Percentiles rank a stretch among this genome's conserved stretches.
Evolutionary conservation across 23 tunicate genomes (phyloP).

Genomic region (Trididemnum miniatum): DNA sequence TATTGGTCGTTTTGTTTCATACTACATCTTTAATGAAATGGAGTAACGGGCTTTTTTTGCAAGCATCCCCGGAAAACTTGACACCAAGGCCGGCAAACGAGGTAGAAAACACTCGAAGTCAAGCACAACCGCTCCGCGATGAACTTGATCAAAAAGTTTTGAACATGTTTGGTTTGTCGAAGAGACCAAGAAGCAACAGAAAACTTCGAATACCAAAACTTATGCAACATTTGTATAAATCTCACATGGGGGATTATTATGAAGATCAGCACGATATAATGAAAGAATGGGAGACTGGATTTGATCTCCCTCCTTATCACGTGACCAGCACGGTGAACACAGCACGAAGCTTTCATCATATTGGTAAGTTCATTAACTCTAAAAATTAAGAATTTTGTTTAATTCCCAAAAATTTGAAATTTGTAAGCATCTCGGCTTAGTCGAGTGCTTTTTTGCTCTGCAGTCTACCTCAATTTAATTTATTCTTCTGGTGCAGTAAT

Average conservation of each 20-base stretch:
- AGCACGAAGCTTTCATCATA: slow-evolving; percentile 80
- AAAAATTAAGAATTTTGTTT: too few species aligned
- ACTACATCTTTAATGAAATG: neutral
- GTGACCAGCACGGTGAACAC: slow-evolving; percentile 74
- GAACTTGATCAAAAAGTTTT: slow-evolving; percentile 65
- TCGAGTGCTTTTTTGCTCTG: too few species aligned
- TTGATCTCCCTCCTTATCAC: slow-evolving; percentile 65
- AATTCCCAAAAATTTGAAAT: too few species aligned
- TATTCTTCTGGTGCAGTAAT: too few species aligned
- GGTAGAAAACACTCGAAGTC: neutral
- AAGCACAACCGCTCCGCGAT: neutral
- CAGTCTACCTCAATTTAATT: too few species aligned
- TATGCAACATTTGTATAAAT: slow-evolving; percentile 94
- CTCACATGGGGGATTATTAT: slow-evolving; percentile 82
- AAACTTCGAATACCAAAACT: slow-evolving; percentile 56
- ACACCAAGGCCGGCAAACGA: neutral
- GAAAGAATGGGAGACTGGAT: slow-evolving; percentile 73
- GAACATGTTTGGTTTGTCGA: slow-evolving; percentile 77
- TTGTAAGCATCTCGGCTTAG: too few species aligned
- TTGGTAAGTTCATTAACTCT: slow-evolving; percentile 78
- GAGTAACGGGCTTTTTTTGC: neutral
- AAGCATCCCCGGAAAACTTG: neutral
- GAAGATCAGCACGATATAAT: slow-evolving; percentile 34
- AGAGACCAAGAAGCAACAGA: slow-evolving; percentile 50
- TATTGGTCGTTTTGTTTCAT: too few species aligned